phyloP scores from a whole-genome alignment of 2,888 invertebrate species.

The Pocota personata region DNA sequence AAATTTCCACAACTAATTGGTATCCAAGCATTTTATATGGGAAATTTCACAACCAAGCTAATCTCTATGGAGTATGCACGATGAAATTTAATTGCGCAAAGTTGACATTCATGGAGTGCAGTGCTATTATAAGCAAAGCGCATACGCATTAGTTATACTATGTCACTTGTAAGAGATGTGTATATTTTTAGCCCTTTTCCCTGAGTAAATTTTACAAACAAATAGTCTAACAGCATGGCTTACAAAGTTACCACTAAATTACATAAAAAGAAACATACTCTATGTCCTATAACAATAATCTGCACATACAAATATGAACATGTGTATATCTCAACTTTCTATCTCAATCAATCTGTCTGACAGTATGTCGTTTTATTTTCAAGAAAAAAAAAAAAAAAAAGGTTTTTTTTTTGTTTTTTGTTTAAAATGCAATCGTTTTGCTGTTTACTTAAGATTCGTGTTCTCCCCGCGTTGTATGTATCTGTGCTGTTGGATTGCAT shows the following conservation, averaged over 20 bases:
- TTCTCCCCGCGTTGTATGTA: conserved; percentile 6
- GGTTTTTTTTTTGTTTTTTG: not conserved
- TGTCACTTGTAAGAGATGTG: not conserved
- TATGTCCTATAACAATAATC: conserved; percentile 1
- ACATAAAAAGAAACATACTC: not conserved
- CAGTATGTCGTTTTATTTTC: conserved; percentile 35
- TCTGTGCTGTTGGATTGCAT: conserved; percentile 66
- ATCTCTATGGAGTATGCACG: not conserved
- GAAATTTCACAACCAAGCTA: conserved; percentile 12
- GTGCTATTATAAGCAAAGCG: not conserved
- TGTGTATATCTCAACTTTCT: conserved; percentile 10
- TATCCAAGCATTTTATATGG: conserved; percentile 17
- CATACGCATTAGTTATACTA: not conserved
- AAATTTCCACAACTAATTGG: conserved; percentile 7
- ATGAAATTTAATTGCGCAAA: conserved; percentile 22
- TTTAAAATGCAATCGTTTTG: conserved; percentile 39
- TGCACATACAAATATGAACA: not conserved
- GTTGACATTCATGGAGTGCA: conserved; percentile 18
- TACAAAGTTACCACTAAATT: conserved; percentile 4
- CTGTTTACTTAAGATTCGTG: conserved; percentile 16
- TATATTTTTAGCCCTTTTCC: conserved; percentile 6
- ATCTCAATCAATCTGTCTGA: conserved; percentile 54
- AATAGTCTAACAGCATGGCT: not conserved
- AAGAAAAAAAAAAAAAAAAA: not conserved
- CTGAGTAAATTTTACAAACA: not conserved